Percentiles rank a stretch among this genome's conserved stretches.
These are phyloP conservation scores for Meriones unguiculatus DNA, from an alignment of 2,113 vertebrate genomes.

Conservation along the genomic window DNA sequence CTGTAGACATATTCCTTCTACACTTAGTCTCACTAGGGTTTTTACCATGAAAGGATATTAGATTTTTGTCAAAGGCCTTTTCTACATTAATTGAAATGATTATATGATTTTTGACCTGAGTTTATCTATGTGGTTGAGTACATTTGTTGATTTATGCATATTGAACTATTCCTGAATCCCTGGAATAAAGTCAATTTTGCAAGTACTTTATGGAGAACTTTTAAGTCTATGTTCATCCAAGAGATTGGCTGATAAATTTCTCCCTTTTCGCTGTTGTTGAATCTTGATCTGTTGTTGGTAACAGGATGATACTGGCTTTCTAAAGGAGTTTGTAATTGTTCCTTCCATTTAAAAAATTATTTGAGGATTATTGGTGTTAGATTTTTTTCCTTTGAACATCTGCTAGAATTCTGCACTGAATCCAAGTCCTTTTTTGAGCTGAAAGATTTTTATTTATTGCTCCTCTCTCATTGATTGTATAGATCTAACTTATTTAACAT, in stretches of 20 bases:
- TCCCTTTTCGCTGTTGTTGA: background rate
- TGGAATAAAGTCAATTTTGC: background rate
- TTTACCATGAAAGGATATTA: background rate
- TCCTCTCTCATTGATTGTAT: background rate
- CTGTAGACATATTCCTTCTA: background rate
- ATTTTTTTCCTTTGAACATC: background rate
- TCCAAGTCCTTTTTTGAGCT: background rate
- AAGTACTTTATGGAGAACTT: background rate
- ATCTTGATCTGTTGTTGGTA: background rate
- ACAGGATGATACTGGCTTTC: background rate
- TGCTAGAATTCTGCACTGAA: background rate
- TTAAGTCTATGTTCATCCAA: background rate
- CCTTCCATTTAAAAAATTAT: background rate
- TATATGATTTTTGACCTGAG: background rate
- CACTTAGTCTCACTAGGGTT: background rate
- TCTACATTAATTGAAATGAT: background rate
- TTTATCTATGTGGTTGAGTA: background rate
- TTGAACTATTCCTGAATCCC: background rate
- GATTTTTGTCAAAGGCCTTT: background rate
- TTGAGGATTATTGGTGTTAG: background rate
- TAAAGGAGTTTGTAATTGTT: background rate
- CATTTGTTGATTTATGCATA: background rate
- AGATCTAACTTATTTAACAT: background rate
- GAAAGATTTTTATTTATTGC: background rate
- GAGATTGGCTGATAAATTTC: background rate